Percentiles rank a stretch among this genome's conserved stretches.
phyloP scores from a whole-genome alignment of 92 coral and sea anemone species.

The Heteractis magnifica region DNA sequence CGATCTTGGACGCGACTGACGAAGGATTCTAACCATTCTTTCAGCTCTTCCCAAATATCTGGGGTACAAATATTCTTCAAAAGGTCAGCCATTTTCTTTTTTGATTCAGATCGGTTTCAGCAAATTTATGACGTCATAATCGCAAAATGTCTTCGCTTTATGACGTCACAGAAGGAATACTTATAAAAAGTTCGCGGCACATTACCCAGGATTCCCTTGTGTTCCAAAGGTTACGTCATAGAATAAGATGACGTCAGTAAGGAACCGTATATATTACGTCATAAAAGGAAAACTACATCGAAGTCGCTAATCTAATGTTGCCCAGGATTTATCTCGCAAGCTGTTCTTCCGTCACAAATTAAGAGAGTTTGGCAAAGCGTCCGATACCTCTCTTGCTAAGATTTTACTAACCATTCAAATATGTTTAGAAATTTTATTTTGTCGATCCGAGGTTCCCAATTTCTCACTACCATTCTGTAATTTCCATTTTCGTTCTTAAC shows the following conservation, averaged over 20 bases:
- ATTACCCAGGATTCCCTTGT: no score
- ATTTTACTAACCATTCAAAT: no score
- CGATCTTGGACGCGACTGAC: conserved; percentile 31
- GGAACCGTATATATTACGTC: no score
- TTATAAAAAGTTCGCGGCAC: no score
- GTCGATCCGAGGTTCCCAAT: not conserved
- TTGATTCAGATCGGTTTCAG: not conserved
- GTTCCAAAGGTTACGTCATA: not conserved
- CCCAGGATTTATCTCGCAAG: not conserved
- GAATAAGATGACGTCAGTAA: no score
- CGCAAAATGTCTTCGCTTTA: not conserved
- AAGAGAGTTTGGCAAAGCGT: no score
- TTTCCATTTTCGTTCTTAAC: not conserved
- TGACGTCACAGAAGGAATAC: not conserved
- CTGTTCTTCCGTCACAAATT: not conserved
- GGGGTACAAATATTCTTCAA: conserved; percentile 36
- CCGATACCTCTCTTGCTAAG: no score
- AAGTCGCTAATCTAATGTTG: no score
- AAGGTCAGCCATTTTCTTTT: conserved; percentile 36
- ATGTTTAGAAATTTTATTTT: not conserved
- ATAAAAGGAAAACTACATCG: no score
- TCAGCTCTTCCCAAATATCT: conserved; percentile 42
- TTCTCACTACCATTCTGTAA: not conserved
- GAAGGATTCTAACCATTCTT: conserved; percentile 13
- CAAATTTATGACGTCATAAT: not conserved